Evolutionary conservation across 2,113 vertebrate species (phyloP).

Genomic region (Lethenteron reissneri): DNA sequence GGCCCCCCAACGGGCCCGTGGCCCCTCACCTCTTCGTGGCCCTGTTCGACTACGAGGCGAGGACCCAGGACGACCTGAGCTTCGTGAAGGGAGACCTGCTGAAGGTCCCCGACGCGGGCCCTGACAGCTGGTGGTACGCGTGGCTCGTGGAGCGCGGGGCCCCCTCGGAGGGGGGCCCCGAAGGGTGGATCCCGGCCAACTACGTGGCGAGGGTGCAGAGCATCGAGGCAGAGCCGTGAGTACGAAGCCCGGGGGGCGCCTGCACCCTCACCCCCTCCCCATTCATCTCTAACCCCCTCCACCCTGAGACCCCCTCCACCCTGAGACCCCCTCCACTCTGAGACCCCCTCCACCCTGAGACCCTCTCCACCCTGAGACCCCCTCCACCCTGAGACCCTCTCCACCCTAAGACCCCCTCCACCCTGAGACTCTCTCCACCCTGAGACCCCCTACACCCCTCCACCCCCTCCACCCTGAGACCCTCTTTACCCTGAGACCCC

Average conservation of each 20-base stretch:
- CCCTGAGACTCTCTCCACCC: too few relatives aligned
- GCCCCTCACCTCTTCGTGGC: background rate
- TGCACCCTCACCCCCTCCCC: too few relatives aligned
- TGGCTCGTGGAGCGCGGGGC: background rate
- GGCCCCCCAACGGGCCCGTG: background rate
- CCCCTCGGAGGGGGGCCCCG: background rate
- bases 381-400: too few relatives aligned
- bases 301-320: too few relatives aligned
- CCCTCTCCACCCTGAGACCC: too few relatives aligned
- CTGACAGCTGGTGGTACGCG: slow-evolving; percentile 1
- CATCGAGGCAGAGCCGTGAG: slow-evolving; percentile 3
- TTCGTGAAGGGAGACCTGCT: background rate
- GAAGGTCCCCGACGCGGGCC: background rate
- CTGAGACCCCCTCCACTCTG: too few relatives aligned
- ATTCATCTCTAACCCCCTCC: too few relatives aligned
- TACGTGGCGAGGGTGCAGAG: slow-evolving; percentile 2
- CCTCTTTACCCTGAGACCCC: too few relatives aligned
- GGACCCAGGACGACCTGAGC: background rate
- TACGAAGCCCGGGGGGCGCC: background rate
- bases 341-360: too few relatives aligned
- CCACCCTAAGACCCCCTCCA: too few relatives aligned
- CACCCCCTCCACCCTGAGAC: too few relatives aligned
- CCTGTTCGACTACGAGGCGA: slow-evolving; percentile 1
- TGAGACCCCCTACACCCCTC: too few relatives aligned
- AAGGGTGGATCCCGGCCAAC: background rate